Percentiles rank a stretch among this genome's conserved stretches.
Evolutionary conservation across 2,888 invertebrate species (phyloP).

Genomic region (Xanthorhoe spadicearia): DNA sequence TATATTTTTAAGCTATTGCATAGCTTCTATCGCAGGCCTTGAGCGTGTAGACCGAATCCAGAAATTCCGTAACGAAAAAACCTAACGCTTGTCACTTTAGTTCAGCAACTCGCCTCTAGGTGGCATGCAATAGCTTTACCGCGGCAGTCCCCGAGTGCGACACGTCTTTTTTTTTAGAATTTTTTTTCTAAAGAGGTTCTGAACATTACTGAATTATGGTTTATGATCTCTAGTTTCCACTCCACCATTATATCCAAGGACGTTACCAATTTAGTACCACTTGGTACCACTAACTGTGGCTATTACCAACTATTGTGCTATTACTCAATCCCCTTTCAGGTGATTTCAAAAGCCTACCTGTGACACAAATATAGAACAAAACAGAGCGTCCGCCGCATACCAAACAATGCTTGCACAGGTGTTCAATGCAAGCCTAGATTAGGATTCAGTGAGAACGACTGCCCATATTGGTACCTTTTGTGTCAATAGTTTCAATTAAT

Average conservation of each 20-base stretch:
- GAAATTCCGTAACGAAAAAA: too few species aligned
- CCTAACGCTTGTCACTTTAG: too few species aligned
- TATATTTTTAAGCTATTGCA: too few species aligned
- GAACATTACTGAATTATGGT: too few species aligned
- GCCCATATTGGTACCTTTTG: conserved; percentile 34
- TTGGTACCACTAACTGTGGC: conserved; percentile 11
- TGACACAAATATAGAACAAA: conserved; percentile 49
- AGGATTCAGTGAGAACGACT: conserved; percentile 50
- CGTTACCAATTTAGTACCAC: neutral
- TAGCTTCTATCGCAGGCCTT: too few species aligned
- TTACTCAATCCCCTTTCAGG: conserved; percentile 40
- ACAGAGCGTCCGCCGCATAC: conserved; percentile 38
- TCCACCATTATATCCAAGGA: neutral
- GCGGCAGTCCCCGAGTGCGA: too few species aligned
- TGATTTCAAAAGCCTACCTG: conserved; percentile 40
- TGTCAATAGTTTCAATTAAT: conserved; percentile 29
- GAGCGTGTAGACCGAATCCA: too few species aligned
- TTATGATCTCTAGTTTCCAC: neutral
- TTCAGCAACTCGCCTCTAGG: too few species aligned
- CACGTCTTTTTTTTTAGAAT: too few species aligned
- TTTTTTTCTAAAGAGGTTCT: too few species aligned
- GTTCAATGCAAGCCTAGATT: conserved; percentile 52
- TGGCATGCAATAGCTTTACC: too few species aligned
- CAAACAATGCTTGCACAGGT: conserved; percentile 54
- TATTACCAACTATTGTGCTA: conserved; percentile 9